phyloP scores from a whole-genome alignment of 2,113 vertebrate species.

The Acanthochromis polyacanthus region DNA sequence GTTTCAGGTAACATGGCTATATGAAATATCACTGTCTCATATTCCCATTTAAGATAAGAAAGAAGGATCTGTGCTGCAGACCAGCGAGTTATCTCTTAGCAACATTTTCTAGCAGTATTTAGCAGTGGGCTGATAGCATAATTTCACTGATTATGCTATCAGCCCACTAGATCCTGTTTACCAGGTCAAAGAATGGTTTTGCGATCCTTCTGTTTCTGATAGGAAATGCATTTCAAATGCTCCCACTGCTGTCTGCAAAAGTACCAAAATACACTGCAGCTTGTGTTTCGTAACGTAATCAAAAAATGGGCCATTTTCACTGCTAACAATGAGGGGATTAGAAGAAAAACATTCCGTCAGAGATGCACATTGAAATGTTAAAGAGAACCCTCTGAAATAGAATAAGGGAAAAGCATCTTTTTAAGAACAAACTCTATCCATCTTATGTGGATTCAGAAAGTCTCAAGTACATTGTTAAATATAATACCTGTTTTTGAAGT shows the following conservation, averaged over 20 bases:
- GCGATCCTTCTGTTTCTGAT: conserved; percentile 40
- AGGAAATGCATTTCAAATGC: conserved; percentile 53
- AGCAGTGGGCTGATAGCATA: too few species aligned
- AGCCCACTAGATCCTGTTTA: conserved; percentile 38
- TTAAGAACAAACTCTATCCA: background rate
- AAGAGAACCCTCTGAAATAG: conserved; percentile 19
- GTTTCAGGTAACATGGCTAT: conserved; percentile 15
- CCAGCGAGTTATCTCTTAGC: background rate
- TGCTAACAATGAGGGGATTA: conserved; percentile 63
- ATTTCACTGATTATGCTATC: conserved; percentile 32
- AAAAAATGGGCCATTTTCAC: conserved; percentile 56
- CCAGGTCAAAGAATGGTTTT: conserved; percentile 40
- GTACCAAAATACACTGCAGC: conserved; percentile 60
- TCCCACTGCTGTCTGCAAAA: conserved; percentile 44
- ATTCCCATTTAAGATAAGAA: conserved; percentile 1
- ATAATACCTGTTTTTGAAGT: background rate
- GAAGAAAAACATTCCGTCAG: conserved; percentile 38
- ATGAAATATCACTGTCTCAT: background rate
- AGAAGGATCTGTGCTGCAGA: background rate
- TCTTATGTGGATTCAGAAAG: background rate
- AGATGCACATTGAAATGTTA: conserved; percentile 48
- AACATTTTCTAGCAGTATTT: background rate
- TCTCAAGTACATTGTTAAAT: background rate
- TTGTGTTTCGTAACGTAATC: conserved; percentile 57
- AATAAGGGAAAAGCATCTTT: background rate